Evolutionary conservation across 1,140 invertebrate species (phyloP), one percentile per base, ranked within the genome.

Genomic region (Drosophila malerkotliana): DNA sequence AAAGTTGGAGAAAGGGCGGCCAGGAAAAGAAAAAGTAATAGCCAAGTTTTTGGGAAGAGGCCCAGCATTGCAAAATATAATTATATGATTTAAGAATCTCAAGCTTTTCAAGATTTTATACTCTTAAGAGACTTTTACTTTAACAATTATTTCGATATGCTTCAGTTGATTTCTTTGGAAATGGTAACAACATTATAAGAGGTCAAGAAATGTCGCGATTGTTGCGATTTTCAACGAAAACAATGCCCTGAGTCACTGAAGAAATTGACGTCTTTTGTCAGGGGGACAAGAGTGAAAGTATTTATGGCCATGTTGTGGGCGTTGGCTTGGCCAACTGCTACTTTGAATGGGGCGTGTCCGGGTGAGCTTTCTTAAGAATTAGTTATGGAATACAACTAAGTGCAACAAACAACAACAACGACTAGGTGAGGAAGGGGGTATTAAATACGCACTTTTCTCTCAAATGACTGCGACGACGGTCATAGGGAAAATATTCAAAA

Each of bases 401-500:
- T 81, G 79, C 79, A 73, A 54, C 34, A 75, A 85, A 44, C n/a
- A 62, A 63, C 45, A 62, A 63, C 45, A 66, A 67, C 59, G 61
- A 69, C 30, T 14, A 58, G 15, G 68, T 59, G 68, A 66, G 45
- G 8, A 15, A 48, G 9, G n/a, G 5, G 41, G 39, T 41, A 56
- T 45, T 39, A 14, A 41, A 87, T 87, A 87, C 83, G 83, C 83
- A 87, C 83, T 15, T 87, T 82, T 87, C 81, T 83, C 79, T 88
- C 79, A 87, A 71, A 87, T 87, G 83, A 87, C 83, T 77, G 55
- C 82, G 76, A 48, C 63, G 69, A 41, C 58, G 69, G 79, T 88
- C 83, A 88, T 87, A 88, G 10, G 83, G 83, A 77, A 88, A 87
- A 83, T 88, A 88, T 54, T 87, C 83, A 57, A 77, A 88, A 72